Conservation (phyloP, 1,140 invertebrate species). For the Macrocentrus cingulum region DNA sequence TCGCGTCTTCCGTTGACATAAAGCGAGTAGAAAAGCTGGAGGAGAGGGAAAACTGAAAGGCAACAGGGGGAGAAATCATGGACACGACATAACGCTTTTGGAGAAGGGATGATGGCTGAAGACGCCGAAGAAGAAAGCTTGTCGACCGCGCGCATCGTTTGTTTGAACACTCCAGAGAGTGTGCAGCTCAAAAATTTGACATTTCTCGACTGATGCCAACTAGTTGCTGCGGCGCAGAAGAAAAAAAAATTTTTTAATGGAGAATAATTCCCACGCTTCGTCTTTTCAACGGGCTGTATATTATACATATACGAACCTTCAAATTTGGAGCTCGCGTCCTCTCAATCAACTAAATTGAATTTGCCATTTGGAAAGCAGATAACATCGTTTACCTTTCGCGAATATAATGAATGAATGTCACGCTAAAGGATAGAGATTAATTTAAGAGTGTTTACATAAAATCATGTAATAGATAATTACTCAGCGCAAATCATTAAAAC, state of each 20-base stretch:
- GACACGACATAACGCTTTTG: slow-evolving; percentile 14
- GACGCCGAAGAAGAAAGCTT: slow-evolving; percentile 38
- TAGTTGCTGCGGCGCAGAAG: slow-evolving; percentile 9
- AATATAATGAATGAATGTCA: not conserved
- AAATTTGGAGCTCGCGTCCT: not conserved
- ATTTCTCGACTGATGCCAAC: slow-evolving; percentile 43
- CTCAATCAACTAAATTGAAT: slow-evolving; percentile 1
- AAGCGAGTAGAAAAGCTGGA: not conserved
- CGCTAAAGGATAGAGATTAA: no score
- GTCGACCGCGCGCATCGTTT: slow-evolving; percentile 32
- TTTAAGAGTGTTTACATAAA: no score
- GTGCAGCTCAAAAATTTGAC: slow-evolving; percentile 50
- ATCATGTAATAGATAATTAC: no score
- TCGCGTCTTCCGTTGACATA: not conserved
- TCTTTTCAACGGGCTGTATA: not conserved
- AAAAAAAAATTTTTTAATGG: not conserved
- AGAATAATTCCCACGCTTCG: not conserved
- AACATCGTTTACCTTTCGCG: not conserved
- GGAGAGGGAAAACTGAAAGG: slow-evolving; percentile 19
- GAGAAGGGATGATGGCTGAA: slow-evolving; percentile 19
- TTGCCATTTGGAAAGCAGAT: not conserved
- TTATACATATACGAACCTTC: not conserved
- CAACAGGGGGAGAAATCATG: slow-evolving; percentile 10
- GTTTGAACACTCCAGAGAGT: slow-evolving; percentile 49
- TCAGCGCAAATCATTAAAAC: no score